phyloP scores from a whole-genome alignment of 2,797 vertebrate species.

The Pangasius macronema region DNA sequence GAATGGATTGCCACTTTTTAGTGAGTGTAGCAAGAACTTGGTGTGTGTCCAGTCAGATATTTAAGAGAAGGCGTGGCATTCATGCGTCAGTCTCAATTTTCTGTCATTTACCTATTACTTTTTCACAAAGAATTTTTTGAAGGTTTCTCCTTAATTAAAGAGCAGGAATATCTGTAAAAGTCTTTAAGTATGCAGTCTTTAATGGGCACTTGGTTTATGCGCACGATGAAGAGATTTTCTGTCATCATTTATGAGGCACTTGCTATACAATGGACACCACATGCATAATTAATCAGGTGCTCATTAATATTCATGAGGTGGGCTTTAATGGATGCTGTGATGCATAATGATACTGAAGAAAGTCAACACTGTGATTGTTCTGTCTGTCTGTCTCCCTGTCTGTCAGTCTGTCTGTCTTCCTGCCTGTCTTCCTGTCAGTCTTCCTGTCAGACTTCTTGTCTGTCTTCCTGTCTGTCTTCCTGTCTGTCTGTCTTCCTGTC shows the following conservation, averaged over 20 bases:
- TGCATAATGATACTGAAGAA: not conserved
- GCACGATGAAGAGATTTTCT: not conserved
- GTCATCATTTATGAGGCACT: not conserved
- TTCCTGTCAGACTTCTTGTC: too few species aligned
- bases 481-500: not conserved
- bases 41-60: not conserved
- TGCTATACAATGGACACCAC: conserved; percentile 17
- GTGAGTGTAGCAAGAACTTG: not conserved
- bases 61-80: not conserved
- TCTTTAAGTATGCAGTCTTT: not conserved
- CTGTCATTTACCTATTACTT: not conserved
- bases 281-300: conserved; percentile 51
- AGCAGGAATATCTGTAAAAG: not conserved
- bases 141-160: not conserved
- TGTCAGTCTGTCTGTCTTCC: not conserved
- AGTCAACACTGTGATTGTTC: conserved; percentile 1
- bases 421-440: not conserved
- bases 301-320: conserved; percentile 53
- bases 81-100: not conserved
- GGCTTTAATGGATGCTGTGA: conserved; percentile 29
- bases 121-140: not conserved
- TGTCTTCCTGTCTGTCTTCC: not conserved
- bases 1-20: too few species aligned
- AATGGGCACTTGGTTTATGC: not conserved
- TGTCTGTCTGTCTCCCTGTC: not conserved